Conservation (phyloP, 2,797 vertebrate genomes). For the Gymnothorax reevesii region DNA sequence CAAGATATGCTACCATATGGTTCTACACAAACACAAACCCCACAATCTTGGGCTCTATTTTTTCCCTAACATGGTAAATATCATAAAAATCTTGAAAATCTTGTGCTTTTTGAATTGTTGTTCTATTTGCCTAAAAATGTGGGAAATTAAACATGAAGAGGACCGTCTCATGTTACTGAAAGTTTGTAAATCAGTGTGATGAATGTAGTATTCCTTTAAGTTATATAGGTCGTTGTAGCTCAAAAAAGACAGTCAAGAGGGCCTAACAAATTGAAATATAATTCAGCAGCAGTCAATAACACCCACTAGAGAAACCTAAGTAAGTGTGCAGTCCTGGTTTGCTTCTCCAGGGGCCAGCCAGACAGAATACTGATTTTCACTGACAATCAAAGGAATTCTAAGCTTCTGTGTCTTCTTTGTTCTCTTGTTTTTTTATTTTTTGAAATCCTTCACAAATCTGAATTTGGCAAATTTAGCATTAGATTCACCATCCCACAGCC, state of each 20-base stretch:
- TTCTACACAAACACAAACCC: no score
- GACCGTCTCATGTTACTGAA: no score
- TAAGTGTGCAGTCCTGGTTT: conserved; percentile 41
- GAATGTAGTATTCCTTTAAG: no score
- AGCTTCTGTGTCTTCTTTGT: conserved; percentile 16
- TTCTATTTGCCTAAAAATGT: no score
- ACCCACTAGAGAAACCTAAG: conserved; percentile 42
- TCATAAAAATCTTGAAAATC: no score
- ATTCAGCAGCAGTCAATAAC: not conserved
- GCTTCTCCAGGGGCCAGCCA: conserved; percentile 37
- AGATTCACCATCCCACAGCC: not conserved
- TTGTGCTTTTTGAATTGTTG: no score
- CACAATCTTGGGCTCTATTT: no score
- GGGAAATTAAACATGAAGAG: no score
- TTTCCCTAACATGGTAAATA: no score
- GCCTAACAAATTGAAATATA: not conserved
- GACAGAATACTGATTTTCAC: conserved; percentile 34
- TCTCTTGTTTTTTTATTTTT: conserved; percentile 44
- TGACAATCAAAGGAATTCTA: conserved; percentile 43
- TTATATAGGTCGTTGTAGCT: not conserved
- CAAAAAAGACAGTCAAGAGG: not conserved
- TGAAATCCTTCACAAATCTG: conserved; percentile 39
- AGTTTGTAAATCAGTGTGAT: no score
- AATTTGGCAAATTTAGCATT: not conserved
- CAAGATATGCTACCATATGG: no score